Percentiles rank a stretch among this genome's conserved stretches.
Evolutionary conservation across 2,113 vertebrate species (phyloP).

Genomic region (Kryptolebias marmoratus): DNA sequence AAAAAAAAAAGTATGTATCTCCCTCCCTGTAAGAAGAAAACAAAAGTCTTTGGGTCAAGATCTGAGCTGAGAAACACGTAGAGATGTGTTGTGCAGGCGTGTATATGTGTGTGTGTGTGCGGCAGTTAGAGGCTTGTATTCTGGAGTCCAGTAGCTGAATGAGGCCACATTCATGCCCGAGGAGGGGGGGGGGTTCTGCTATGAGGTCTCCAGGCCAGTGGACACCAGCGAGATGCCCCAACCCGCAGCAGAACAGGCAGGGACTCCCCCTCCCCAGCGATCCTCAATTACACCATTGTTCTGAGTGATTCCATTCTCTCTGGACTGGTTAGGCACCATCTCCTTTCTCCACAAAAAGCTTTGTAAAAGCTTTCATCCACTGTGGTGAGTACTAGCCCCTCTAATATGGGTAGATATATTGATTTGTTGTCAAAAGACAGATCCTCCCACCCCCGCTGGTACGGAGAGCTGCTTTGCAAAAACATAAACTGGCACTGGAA

Average conservation of each 20-base stretch:
- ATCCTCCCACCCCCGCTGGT: slow-evolving; percentile 48
- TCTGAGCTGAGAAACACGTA: slow-evolving; percentile 34
- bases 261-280: slow-evolving; percentile 43
- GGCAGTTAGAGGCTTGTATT: slow-evolving; percentile 24
- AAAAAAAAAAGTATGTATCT: background rate
- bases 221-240: slow-evolving; percentile 61
- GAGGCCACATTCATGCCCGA: slow-evolving; percentile 75
- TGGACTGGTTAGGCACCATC: slow-evolving; percentile 69
- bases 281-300: slow-evolving; percentile 81
- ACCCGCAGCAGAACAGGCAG: slow-evolving; percentile 51
- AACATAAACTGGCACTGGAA: slow-evolving; percentile 28
- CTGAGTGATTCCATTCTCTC: slow-evolving; percentile 66
- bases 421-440: slow-evolving; percentile 78
- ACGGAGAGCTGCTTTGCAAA: slow-evolving; percentile 53
- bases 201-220: slow-evolving; percentile 60
- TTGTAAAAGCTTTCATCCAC: slow-evolving; percentile 79
- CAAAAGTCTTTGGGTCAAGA: slow-evolving; percentile 19
- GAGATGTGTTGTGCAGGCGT: slow-evolving; percentile 38
- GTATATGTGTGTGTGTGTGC: slow-evolving; percentile 40
- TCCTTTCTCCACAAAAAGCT: slow-evolving; percentile 66
- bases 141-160: slow-evolving; percentile 65
- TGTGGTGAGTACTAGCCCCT: slow-evolving; percentile 65
- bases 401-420: slow-evolving; percentile 75
- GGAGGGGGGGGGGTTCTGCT: slow-evolving; percentile 54
- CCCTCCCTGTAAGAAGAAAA: slow-evolving; percentile 31